Conservation (phyloP, 2,113 vertebrate genomes). For the Aleadryas rufinucha region DNA sequence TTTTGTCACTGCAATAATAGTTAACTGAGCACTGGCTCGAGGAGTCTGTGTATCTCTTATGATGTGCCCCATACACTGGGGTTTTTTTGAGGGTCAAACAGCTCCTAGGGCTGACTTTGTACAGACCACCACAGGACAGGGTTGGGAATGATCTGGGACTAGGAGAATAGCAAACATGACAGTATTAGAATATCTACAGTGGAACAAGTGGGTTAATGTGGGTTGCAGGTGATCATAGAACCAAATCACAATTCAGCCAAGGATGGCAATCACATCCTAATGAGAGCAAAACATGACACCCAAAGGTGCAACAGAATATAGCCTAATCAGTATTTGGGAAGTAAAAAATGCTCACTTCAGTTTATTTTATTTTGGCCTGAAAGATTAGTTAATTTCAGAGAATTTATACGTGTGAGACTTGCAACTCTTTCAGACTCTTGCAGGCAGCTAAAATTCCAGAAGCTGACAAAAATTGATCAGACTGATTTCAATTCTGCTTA, state of each 20-base stretch:
- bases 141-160: background rate
- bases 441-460: background rate
- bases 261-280: background rate
- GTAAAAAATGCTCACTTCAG: background rate
- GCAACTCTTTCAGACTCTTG: background rate
- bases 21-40: background rate
- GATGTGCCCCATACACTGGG: background rate
- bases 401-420: background rate
- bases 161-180: background rate
- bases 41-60: background rate
- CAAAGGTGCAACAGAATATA: background rate
- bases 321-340: background rate
- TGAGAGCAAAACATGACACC: background rate
- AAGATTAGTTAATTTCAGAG: background rate
- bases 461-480: background rate
- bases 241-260: background rate
- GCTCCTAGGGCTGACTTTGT: background rate
- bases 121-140: background rate
- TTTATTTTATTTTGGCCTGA: background rate
- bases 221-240: background rate
- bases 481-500: slow-evolving; percentile 67
- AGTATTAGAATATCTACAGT: background rate
- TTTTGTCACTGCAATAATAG: background rate
- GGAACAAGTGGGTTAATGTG: background rate
- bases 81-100: background rate